A percentile compares a stretch with the other conserved stretches of the same genome.
Evolutionary conservation across 2,888 invertebrate genomes (phyloP).

Genomic region (Ferdinandea cuprea): DNA sequence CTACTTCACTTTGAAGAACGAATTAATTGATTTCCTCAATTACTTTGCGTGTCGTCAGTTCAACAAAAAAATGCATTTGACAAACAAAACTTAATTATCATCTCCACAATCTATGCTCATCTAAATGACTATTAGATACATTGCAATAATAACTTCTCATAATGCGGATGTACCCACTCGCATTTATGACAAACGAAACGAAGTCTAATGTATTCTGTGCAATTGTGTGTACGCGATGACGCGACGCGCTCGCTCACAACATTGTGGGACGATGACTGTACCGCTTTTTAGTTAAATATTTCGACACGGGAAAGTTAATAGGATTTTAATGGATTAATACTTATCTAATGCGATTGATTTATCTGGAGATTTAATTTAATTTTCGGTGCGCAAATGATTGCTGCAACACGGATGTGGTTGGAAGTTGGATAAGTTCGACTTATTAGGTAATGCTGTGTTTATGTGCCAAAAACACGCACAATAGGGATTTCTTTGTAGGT

Average conservation of each 20-base stretch:
- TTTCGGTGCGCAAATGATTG: constrained; percentile 41
- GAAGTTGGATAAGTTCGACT: not conserved
- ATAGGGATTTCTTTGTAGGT: not conserved
- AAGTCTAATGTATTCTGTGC: constrained; percentile 17
- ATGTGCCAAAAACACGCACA: not conserved
- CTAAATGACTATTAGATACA: too few species aligned
- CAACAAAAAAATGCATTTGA: constrained; percentile 48
- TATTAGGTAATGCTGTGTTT: constrained; percentile 36
- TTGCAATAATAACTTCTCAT: constrained; percentile 16
- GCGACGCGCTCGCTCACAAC: too few species aligned
- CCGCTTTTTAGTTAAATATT: not conserved
- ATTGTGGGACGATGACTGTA: constrained; percentile 33
- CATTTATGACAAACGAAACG: constrained; percentile 33
- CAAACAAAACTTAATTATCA: constrained; percentile 39
- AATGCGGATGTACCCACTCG: constrained; percentile 53
- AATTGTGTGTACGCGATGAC: constrained; percentile 32
- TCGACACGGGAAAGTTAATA: constrained; percentile 34
- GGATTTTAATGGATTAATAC: constrained; percentile 62
- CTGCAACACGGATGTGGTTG: constrained; percentile 53
- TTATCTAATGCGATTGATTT: constrained; percentile 36
- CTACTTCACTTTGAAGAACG: too few species aligned
- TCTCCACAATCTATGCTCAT: too few species aligned
- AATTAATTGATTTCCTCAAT: too few species aligned
- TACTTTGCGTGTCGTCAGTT: too few species aligned
- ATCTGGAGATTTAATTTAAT: constrained; percentile 26